phyloP scores from a whole-genome alignment of 2,797 vertebrate genomes.

The Rallus crepitans region DNA sequence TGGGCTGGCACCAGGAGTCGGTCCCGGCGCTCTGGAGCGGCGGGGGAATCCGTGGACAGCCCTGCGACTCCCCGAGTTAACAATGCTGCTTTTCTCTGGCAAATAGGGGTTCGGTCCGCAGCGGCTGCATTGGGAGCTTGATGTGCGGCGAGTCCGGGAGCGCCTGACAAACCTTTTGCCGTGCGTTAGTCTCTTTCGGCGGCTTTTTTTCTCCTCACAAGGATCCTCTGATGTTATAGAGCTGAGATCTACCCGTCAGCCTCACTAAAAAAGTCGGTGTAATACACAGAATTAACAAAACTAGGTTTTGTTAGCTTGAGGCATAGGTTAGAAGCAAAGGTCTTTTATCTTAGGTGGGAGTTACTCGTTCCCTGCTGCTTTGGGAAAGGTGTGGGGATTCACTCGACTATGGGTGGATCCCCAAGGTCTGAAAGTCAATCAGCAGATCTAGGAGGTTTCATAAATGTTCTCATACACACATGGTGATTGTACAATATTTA shows the following conservation, averaged over 20 bases:
- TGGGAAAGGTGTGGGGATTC: not conserved
- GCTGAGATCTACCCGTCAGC: not conserved
- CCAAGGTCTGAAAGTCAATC: not conserved
- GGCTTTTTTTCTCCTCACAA: fast-evolving
- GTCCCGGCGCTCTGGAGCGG: not conserved
- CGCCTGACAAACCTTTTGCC: fast-evolving
- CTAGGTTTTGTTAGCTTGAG: not conserved
- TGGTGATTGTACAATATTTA: not conserved
- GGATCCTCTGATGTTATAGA: fast-evolving
- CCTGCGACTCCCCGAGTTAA: not conserved
- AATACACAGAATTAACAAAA: fast-evolving
- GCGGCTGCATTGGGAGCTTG: fast-evolving
- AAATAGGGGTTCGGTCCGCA: fast-evolving
- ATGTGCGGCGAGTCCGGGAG: fast-evolving
- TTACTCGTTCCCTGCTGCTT: fast-evolving
- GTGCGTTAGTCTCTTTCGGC: fast-evolving
- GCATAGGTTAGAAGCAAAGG: not conserved
- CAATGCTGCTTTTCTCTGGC: fast-evolving
- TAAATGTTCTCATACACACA: fast-evolving
- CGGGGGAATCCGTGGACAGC: too few relatives aligned
- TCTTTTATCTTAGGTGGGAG: too few relatives aligned
- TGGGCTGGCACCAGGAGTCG: not conserved
- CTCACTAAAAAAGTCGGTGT: too few relatives aligned
- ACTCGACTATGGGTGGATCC: fast-evolving
- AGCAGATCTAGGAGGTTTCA: too few relatives aligned